phyloP scores from a whole-genome alignment of 2,888 invertebrate species.

The Sialis lutaria region DNA sequence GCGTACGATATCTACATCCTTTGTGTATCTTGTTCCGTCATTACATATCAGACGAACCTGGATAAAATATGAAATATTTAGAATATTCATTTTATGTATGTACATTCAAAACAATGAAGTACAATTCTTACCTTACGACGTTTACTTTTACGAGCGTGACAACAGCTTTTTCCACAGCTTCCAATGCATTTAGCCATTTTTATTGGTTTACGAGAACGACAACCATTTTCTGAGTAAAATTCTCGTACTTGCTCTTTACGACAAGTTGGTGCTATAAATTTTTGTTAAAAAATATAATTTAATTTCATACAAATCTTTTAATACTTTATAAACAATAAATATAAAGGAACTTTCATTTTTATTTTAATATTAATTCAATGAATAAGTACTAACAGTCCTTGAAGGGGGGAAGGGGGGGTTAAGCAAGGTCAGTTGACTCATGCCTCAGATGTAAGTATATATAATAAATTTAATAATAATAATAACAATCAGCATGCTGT shows the following conservation, averaged over 20 bases:
- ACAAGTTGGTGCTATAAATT: conserved; percentile 51
- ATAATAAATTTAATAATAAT: too few species aligned
- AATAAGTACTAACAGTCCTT: too few species aligned
- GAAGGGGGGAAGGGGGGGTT: too few species aligned
- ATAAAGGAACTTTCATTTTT: not conserved
- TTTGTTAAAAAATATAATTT: not conserved
- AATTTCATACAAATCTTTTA: not conserved
- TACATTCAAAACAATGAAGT: conserved; percentile 5
- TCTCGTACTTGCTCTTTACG: conserved; percentile 81
- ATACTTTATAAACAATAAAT: not conserved
- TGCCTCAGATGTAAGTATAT: too few species aligned
- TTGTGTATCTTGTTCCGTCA: conserved; percentile 84
- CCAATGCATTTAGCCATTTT: conserved; percentile 76
- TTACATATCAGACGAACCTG: conserved; percentile 81
- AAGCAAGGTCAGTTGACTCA: too few species aligned
- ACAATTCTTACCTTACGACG: conserved; percentile 57
- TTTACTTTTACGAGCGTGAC: conserved; percentile 82
- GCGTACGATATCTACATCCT: conserved; percentile 90
- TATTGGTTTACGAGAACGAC: conserved; percentile 77
- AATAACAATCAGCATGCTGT: too few species aligned
- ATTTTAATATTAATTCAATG: not conserved
- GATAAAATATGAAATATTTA: conserved; percentile 10
- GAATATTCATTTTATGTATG: not conserved
- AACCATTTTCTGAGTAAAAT: conserved; percentile 79
- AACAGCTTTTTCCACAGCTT: conserved; percentile 74